Conservation (phyloP, 2,113 vertebrate genomes). For the Toxotes chatareus region DNA sequence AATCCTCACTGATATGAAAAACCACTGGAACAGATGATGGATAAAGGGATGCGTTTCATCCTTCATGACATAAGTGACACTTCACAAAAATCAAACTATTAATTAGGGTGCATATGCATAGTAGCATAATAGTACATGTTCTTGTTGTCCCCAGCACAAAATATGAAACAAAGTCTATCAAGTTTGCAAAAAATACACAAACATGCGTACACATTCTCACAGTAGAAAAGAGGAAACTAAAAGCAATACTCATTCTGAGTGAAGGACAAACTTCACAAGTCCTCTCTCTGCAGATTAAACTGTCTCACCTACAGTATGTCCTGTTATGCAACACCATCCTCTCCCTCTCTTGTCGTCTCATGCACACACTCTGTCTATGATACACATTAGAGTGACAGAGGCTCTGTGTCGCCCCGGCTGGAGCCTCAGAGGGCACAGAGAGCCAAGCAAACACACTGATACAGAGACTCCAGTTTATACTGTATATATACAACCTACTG, state of each 20-base stretch:
- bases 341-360: slow-evolving; percentile 40
- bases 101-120: slow-evolving; percentile 62
- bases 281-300: slow-evolving; percentile 51
- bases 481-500: slow-evolving; percentile 66
- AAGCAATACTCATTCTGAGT: slow-evolving; percentile 57
- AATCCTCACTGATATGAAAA: slow-evolving; percentile 19
- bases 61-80: slow-evolving; percentile 38
- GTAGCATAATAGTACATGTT: slow-evolving; percentile 54
- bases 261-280: slow-evolving; percentile 61
- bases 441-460: slow-evolving; percentile 72
- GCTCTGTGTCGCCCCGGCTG: slow-evolving; percentile 31
- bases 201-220: slow-evolving; percentile 70
- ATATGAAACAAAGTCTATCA: slow-evolving; percentile 62
- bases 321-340: slow-evolving; percentile 39
- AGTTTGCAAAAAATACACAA: slow-evolving; percentile 62
- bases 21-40: slow-evolving; percentile 25
- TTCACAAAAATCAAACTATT: slow-evolving; percentile 48
- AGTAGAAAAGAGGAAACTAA: slow-evolving; percentile 68
- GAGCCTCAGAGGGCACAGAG: slow-evolving; percentile 61
- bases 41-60: slow-evolving; percentile 28
- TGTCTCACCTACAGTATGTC: slow-evolving; percentile 44
- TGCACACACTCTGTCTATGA: slow-evolving; percentile 60
- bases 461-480: slow-evolving; percentile 73
- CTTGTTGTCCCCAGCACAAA: slow-evolving; percentile 59
- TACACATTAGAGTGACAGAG: slow-evolving; percentile 57